These are phyloP conservation scores for Mycetomoellerius zeteki DNA, from an alignment of 1,140 invertebrate genomes.

Conservation along the genomic window DNA sequence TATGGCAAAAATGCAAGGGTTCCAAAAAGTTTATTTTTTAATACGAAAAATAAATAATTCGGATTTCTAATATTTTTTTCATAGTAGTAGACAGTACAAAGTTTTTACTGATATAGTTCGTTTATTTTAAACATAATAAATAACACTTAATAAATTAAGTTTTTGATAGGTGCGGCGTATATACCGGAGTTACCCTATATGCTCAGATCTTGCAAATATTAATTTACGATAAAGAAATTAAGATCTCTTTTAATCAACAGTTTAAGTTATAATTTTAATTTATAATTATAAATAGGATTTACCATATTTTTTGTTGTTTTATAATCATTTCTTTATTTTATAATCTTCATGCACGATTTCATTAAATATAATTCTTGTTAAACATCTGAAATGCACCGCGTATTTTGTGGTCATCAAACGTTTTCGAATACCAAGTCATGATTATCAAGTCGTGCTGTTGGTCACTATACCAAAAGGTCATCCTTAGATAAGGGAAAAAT, in stretches of 20 bases:
- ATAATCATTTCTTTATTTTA: background rate
- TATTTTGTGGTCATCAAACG: background rate
- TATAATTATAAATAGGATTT: background rate
- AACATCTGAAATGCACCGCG: background rate
- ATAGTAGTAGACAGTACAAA: too few relatives aligned
- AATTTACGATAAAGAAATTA: background rate
- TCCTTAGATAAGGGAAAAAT: background rate
- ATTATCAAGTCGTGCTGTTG: background rate
- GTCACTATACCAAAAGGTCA: background rate
- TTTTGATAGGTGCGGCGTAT: too few relatives aligned
- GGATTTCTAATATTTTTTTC: too few relatives aligned
- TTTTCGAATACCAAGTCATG: background rate
- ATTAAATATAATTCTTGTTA: background rate
- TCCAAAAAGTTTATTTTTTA: too few relatives aligned
- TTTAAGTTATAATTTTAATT: constrained; percentile 1
- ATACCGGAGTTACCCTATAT: too few relatives aligned
- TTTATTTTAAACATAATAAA: too few relatives aligned
- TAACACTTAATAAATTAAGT: too few relatives aligned
- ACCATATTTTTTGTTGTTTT: background rate
- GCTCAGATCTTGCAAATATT: background rate
- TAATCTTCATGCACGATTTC: background rate
- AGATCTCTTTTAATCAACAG: background rate
- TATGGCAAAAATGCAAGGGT: too few relatives aligned
- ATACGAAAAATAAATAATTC: too few relatives aligned
- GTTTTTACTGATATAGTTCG: too few relatives aligned